These are phyloP conservation scores for Mohoua ochrocephala DNA, from an alignment of 2,113 vertebrate species.

Conservation along the genomic window DNA sequence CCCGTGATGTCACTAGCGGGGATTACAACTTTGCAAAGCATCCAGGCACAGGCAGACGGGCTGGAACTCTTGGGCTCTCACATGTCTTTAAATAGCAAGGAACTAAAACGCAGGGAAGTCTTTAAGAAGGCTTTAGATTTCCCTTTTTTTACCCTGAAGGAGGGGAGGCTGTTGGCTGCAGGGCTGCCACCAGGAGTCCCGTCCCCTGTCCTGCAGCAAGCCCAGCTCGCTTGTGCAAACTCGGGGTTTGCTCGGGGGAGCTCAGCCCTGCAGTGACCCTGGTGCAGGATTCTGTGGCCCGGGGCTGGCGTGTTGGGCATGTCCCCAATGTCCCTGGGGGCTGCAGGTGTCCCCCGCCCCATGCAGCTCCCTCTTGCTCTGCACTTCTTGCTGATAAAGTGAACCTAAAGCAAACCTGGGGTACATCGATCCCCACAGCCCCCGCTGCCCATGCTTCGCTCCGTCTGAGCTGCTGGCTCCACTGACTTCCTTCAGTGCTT, in stretches of 20 bases:
- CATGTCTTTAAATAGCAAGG: not conserved
- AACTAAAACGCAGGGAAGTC: not conserved
- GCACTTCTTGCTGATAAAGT: too few species aligned
- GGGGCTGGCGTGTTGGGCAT: not conserved
- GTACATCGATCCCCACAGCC: fast-evolving
- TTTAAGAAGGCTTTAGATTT: not conserved
- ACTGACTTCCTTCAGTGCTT: not conserved
- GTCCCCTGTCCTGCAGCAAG: not conserved
- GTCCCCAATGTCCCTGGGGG: not conserved
- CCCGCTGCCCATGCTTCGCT: not conserved
- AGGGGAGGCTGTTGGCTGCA: fast-evolving
- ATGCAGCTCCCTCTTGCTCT: not conserved
- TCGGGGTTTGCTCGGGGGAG: not conserved
- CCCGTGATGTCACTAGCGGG: slow-evolving; percentile 26
- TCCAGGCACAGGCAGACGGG: not conserved
- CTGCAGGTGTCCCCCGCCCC: not conserved
- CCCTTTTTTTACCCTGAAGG: not conserved
- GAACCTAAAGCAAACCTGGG: not conserved
- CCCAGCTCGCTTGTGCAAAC: not conserved
- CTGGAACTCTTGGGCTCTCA: not conserved
- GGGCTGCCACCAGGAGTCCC: not conserved
- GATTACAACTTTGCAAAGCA: slow-evolving; percentile 18
- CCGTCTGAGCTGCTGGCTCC: not conserved
- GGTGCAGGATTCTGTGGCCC: not conserved
- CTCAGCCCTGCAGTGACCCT: not conserved